These are phyloP conservation scores for Fratercula arctica DNA, from an alignment of 2,797 vertebrate species.

Conservation along the genomic window DNA sequence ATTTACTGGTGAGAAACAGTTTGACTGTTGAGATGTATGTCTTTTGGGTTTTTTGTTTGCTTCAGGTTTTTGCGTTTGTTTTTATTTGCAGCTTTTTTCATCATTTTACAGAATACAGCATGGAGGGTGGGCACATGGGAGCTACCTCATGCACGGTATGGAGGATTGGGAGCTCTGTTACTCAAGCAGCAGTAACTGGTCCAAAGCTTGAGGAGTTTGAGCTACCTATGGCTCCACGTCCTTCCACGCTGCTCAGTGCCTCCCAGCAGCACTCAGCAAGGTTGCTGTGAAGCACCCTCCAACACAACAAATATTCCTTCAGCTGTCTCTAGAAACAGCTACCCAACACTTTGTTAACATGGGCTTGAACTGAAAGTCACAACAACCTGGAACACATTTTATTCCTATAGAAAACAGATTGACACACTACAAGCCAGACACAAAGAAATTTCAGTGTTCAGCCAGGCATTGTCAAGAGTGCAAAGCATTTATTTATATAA, in stretches of 20 bases:
- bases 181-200: neutral
- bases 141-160: too few species aligned
- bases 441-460: neutral
- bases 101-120: fast-evolving
- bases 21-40: neutral
- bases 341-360: neutral
- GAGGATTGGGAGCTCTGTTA: neutral
- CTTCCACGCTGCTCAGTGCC: neutral
- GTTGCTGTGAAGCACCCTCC: neutral
- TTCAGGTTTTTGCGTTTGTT: neutral
- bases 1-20: neutral
- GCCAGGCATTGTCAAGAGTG: neutral
- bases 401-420: neutral
- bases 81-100: neutral
- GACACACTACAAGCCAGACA: neutral
- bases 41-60: neutral
- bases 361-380: neutral
- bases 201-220: neutral
- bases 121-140: neutral
- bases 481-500: neutral
- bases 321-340: neutral
- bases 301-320: neutral
- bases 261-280: neutral
- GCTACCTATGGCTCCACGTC: fast-evolving
- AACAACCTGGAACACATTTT: neutral